phyloP scores from a whole-genome alignment of 2,113 vertebrate genomes.

The Gopherus evgoodei region DNA sequence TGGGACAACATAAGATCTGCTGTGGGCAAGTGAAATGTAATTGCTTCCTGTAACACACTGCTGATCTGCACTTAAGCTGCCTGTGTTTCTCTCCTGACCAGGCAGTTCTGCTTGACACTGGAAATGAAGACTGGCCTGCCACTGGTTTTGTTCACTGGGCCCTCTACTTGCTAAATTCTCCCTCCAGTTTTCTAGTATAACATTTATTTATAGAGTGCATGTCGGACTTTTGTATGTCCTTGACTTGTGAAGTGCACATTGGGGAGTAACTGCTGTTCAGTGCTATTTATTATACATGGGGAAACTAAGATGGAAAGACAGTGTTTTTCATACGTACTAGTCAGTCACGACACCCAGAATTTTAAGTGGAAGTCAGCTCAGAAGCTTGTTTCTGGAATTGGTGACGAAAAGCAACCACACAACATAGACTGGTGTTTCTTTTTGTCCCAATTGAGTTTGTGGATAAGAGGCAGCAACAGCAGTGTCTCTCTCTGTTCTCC shows the following conservation, averaged over 20 bases:
- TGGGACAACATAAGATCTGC: background rate
- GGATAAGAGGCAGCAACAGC: background rate
- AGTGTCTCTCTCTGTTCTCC: background rate
- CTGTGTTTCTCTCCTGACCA: background rate
- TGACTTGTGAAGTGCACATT: background rate
- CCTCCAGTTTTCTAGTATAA: background rate
- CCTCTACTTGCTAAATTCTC: background rate
- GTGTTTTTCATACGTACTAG: background rate
- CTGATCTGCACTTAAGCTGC: background rate
- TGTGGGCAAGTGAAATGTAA: background rate
- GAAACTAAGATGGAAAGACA: background rate
- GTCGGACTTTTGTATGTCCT: background rate
- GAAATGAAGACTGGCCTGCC: background rate
- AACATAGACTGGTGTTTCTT: background rate
- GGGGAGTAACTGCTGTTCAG: background rate
- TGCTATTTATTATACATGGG: background rate
- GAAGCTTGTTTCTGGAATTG: background rate
- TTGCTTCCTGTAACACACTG: background rate
- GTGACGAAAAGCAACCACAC: background rate
- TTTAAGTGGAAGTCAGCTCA: background rate
- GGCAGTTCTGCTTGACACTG: background rate
- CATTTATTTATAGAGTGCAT: background rate
- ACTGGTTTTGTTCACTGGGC: background rate
- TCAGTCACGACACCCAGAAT: background rate
- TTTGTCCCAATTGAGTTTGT: background rate